These are phyloP conservation scores for Shinisaurus crocodilurus DNA, from an alignment of 2,113 vertebrate genomes.

Conservation along the genomic window DNA sequence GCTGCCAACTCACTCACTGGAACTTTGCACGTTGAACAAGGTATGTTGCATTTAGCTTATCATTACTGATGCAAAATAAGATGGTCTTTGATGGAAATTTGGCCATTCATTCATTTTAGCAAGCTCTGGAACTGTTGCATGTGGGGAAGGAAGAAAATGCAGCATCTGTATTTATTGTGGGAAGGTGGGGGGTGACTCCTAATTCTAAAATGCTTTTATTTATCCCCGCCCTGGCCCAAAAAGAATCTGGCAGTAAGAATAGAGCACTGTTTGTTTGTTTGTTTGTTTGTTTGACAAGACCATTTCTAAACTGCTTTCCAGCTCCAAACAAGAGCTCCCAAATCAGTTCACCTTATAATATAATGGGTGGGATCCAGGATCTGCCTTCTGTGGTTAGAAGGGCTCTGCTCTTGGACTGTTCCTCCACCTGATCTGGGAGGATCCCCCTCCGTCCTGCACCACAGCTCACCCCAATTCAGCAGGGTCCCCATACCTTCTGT, in stretches of 20 bases:
- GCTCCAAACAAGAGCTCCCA: no score
- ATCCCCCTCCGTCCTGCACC: no score
- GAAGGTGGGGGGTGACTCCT: background rate
- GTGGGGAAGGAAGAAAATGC: background rate
- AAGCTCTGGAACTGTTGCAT: background rate
- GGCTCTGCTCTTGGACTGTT: no score
- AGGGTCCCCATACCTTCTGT: no score
- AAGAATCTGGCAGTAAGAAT: background rate
- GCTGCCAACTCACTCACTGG: background rate
- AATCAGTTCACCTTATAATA: no score
- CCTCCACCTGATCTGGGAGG: no score
- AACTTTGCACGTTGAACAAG: background rate
- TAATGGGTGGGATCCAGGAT: no score
- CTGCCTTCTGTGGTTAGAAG: no score
- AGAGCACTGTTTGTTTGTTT: background rate
- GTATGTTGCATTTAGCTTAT: background rate
- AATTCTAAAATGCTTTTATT: background rate
- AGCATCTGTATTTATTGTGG: background rate
- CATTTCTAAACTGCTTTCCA: no score
- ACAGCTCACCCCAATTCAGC: no score
- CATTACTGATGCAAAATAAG: background rate
- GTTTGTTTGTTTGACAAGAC: no score
- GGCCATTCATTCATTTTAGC: background rate
- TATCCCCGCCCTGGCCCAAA: background rate
- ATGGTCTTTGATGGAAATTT: background rate